A percentile compares a stretch with the other conserved stretches of the same genome.
phyloP scores from a whole-genome alignment of 2,888 invertebrate genomes.

The Folsomia manolachei region DNA sequence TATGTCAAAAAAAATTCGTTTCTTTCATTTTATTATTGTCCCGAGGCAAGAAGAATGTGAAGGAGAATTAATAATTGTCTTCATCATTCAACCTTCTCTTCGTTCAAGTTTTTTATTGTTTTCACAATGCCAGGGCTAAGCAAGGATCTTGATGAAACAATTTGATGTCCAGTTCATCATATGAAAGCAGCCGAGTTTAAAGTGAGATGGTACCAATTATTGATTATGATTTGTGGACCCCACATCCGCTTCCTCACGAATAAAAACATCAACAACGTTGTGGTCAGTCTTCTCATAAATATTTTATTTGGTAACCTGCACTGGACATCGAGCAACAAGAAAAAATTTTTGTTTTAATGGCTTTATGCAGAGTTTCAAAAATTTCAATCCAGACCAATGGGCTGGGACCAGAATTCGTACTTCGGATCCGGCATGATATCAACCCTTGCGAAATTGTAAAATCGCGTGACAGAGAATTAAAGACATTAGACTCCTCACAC shows the following conservation, averaged over 20 bases:
- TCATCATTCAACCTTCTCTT: background rate
- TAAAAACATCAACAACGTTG: too few species aligned
- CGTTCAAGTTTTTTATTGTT: background rate
- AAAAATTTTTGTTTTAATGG: too few species aligned
- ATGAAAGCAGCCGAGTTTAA: background rate
- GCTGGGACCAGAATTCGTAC: too few species aligned
- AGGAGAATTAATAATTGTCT: background rate
- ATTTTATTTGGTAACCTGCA: background rate
- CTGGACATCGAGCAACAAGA: background rate
- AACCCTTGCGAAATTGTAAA: background rate
- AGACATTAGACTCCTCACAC: background rate
- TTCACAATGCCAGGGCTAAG: background rate
- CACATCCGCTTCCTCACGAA: conserved; percentile 1
- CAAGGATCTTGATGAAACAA: too few species aligned
- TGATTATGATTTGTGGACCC: background rate
- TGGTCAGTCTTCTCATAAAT: background rate
- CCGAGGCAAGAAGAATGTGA: background rate
- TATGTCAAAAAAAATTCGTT: too few species aligned
- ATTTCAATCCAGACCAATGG: too few species aligned
- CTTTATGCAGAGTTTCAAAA: too few species aligned
- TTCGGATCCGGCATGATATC: background rate
- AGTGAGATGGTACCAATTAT: too few species aligned
- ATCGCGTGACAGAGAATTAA: background rate
- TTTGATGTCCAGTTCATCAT: background rate
- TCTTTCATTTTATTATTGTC: background rate